Percentiles rank a stretch among this genome's conserved stretches.
These are phyloP conservation scores for Lathamus discolor DNA, from an alignment of 2,113 vertebrate genomes.

Conservation along the genomic window DNA sequence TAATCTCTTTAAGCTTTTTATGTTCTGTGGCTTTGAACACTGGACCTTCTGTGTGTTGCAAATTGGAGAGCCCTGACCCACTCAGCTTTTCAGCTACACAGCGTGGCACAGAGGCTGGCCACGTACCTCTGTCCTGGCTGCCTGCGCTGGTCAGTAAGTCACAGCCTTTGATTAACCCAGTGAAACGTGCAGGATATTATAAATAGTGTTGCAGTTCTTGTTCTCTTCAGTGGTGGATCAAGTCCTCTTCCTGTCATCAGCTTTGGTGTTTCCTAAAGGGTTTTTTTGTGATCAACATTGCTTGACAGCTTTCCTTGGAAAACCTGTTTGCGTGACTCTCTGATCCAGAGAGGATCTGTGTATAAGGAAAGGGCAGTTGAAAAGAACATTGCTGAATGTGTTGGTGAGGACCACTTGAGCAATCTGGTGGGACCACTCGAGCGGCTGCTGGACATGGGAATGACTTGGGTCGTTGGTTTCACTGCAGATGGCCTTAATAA, in stretches of 20 bases:
- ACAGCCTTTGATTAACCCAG: neutral
- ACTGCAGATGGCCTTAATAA: neutral
- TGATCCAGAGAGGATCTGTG: neutral
- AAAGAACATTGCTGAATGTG: neutral
- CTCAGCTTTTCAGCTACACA: neutral
- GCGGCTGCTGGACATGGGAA: neutral
- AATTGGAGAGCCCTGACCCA: neutral
- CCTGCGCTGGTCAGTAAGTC: neutral
- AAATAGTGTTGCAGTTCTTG: neutral
- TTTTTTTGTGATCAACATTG: neutral
- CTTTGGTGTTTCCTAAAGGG: neutral
- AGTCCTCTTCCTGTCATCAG: neutral
- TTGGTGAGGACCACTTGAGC: neutral
- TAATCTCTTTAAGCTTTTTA: neutral
- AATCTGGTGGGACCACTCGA: neutral
- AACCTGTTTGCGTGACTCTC: neutral
- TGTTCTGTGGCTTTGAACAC: neutral
- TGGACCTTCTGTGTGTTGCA: neutral
- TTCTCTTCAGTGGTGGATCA: neutral
- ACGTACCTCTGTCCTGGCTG: neutral
- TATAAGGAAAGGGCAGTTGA: neutral
- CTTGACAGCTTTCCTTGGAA: neutral
- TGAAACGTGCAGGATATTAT: neutral
- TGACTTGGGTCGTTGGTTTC: neutral
- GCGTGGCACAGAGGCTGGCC: neutral